Conservation (phyloP, 2,113 vertebrate species). For the Sapajus apella region DNA sequence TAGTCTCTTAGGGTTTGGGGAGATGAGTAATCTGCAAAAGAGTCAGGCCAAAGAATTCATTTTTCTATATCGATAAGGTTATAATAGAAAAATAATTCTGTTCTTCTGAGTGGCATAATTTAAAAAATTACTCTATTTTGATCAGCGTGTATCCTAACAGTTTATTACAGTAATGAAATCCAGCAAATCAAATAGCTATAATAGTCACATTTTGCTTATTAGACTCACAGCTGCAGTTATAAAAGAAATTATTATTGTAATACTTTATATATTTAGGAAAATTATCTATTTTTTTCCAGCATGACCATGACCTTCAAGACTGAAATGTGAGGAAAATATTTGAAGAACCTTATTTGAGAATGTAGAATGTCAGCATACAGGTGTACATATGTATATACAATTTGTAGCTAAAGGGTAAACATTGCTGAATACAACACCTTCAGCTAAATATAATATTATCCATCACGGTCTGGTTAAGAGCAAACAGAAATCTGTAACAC, state of each 20-base stretch:
- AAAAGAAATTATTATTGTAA: conserved; percentile 3
- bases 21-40: background rate
- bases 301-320: conserved; percentile 7
- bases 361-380: background rate
- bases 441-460: conserved; percentile 27
- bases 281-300: background rate
- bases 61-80: background rate
- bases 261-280: background rate
- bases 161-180: background rate
- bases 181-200: background rate
- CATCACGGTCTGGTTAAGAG: conserved; percentile 9
- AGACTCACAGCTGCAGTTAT: background rate
- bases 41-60: background rate
- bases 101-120: background rate
- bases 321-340: background rate
- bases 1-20: background rate
- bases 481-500: conserved; percentile 41
- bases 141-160: background rate
- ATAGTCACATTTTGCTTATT: background rate
- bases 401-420: background rate
- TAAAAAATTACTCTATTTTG: conserved; percentile 1
- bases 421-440: background rate
- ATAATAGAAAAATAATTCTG: background rate
- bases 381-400: background rate
- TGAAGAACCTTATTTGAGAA: conserved; percentile 29